A percentile compares a stretch with the other conserved stretches of the same genome.
Evolutionary conservation across 1,140 invertebrate species (phyloP).

Genomic region (Diorhabda sublineata): DNA sequence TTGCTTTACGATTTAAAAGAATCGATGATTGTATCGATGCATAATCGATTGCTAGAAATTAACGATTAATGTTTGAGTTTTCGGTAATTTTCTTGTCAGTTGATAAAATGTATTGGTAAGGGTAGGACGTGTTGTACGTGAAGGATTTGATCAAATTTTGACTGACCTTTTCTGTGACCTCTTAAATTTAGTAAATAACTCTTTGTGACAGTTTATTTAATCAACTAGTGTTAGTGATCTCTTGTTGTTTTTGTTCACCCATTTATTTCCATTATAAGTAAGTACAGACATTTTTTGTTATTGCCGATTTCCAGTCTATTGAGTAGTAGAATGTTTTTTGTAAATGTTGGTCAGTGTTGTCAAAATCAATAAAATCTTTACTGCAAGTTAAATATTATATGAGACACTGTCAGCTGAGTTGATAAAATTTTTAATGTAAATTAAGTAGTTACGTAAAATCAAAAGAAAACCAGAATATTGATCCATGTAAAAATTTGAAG

Average conservation of each 20-base stretch:
- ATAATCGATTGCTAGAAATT: not conserved
- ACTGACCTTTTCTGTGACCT: constrained; percentile 1
- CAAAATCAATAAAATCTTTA: not conserved
- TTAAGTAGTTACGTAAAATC: not conserved
- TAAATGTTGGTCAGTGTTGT: not conserved
- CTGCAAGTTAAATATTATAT: not conserved
- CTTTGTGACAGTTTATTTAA: constrained; percentile 2
- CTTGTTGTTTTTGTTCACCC: not conserved
- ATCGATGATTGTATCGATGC: no score
- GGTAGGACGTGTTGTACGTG: not conserved
- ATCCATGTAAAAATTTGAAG: no score
- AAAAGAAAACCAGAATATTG: no score
- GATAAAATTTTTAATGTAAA: not conserved
- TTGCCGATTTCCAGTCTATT: no score
- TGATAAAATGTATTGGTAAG: constrained; percentile 2
- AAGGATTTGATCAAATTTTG: not conserved
- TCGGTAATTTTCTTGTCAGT: not conserved
- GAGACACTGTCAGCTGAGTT: not conserved
- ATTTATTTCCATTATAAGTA: not conserved
- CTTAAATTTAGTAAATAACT: constrained; percentile 1
- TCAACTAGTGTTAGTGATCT: not conserved
- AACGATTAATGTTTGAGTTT: constrained; percentile 1
- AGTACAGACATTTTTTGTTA: no score
- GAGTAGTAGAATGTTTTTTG: not conserved
- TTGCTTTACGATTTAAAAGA: no score